Base-by-base conservation (phyloP, 2,888 invertebrate species). In the Trilocha varians region DNA sequence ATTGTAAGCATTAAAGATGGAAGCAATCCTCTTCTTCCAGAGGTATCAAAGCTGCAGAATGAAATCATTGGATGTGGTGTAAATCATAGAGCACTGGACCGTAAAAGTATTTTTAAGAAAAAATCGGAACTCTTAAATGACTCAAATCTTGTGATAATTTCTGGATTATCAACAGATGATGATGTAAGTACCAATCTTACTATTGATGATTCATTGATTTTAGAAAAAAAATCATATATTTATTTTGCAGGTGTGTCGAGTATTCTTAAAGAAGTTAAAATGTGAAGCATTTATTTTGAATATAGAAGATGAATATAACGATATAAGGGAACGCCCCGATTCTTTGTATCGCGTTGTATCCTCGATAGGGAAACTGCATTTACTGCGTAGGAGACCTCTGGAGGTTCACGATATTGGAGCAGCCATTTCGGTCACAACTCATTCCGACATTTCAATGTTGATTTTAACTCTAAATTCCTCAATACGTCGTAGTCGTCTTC, bases 381-480 rank as follows among this genome's bases (percentile, higher is more conserved):
- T 63, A 8, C 15, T 41, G 16, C 52, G 47, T 4, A 59, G 60
- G 57, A 47, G 49, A 18, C 34, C 48, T 9, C 16, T 34, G 0
- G 16, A 15, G n/a, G 4, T 34, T 3, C 16, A 16, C 1, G 40
- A 36, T 8, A 42, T 48, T 13, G 48, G 48, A 5, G 49, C 51
- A 8, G 42, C 58, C 16, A 40, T 55, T n/a, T 51, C 59, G 13
- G 51, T 57, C 3, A 44, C 47, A 13, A 49, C 43, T 5, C 47
- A 49, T 1, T 33, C 46, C 9, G 65, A 65, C 16, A 43, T 61
- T 2, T 16, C 45, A 16, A 41, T 47, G 3, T 43, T 65, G 5
- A 50, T 15, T 2, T 40, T 48, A 5, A 49, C 53, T 3, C 53
- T 49, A 5, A 47, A 42, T 33, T 47, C 39, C 17, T 38, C 58